These are phyloP conservation scores for Lethenteron camtschaticum DNA, from an alignment of 2,113 vertebrate species.

Conservation along the genomic window DNA sequence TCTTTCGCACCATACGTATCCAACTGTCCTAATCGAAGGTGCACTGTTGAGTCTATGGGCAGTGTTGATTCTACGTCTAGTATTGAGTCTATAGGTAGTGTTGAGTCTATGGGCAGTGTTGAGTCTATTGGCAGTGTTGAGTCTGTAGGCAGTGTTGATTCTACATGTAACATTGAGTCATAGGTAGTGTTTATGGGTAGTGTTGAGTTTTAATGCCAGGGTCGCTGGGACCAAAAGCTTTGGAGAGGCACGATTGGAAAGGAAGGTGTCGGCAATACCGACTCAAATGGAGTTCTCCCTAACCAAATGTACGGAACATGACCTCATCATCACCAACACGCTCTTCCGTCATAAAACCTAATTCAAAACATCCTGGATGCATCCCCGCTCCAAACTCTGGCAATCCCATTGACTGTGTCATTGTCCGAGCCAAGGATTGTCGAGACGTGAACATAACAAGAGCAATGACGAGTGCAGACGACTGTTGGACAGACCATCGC, in stretches of 20 bases:
- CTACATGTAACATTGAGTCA: too few species aligned
- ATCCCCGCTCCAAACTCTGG: not conserved
- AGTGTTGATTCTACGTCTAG: too few species aligned
- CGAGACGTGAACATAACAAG: not conserved
- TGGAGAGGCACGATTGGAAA: not conserved
- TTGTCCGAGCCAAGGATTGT: not conserved
- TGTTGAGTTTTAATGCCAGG: not conserved
- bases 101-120: too few species aligned
- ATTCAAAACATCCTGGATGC: conserved; percentile 6
- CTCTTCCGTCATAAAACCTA: not conserved
- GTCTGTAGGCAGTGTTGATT: too few species aligned
- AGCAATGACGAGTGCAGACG: not conserved
- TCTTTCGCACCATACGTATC: too few species aligned
- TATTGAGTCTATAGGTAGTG: too few species aligned
- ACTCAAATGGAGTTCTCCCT: not conserved
- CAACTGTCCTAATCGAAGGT: too few species aligned
- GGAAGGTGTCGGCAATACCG: not conserved
- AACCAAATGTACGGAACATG: not conserved
- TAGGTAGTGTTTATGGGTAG: too few species aligned
- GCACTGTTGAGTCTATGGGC: too few species aligned
- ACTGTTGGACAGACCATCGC: not conserved
- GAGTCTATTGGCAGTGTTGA: too few species aligned
- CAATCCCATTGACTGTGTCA: not conserved
- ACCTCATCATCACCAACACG: not conserved
- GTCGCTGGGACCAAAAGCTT: not conserved